Conservation (phyloP, 2,113 vertebrate species). For the Leucopsar rothschildi region DNA sequence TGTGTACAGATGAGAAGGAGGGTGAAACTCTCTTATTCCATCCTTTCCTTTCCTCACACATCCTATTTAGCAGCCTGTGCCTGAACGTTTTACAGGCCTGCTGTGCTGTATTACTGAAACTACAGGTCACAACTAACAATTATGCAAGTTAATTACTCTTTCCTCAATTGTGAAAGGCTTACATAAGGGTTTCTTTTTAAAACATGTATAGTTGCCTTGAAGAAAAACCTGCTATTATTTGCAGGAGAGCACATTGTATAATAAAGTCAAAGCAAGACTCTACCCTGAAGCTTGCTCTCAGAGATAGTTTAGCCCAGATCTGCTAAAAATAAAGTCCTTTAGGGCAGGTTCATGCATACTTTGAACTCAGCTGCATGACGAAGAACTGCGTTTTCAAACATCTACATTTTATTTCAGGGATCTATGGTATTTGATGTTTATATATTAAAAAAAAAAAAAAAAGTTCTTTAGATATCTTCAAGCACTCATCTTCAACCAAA, state of each 20-base stretch:
- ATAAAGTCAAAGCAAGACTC: neutral
- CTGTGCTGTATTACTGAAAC: conserved; percentile 1
- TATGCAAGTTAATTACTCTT: conserved; percentile 47
- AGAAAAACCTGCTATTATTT: conserved; percentile 17
- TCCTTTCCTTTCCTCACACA: neutral
- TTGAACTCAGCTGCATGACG: neutral
- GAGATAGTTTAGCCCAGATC: neutral
- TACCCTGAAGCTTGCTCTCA: neutral
- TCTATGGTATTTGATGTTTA: neutral
- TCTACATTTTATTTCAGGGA: neutral
- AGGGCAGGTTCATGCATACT: neutral
- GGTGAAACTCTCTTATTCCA: neutral
- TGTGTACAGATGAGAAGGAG: neutral
- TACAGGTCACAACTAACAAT: conserved; percentile 10
- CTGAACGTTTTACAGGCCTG: neutral
- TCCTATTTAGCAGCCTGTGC: neutral
- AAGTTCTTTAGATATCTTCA: neutral
- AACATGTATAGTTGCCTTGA: conserved; percentile 23
- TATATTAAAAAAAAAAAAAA: neutral
- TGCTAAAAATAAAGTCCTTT: neutral
- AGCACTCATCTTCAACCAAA: neutral
- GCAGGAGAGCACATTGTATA: neutral
- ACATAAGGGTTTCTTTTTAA: conserved; percentile 41
- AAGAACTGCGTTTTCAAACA: neutral
- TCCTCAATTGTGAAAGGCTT: conserved; percentile 4